Conservation (phyloP, 1,140 invertebrate species). For the Scaptodrosophila lebanonensis region DNA sequence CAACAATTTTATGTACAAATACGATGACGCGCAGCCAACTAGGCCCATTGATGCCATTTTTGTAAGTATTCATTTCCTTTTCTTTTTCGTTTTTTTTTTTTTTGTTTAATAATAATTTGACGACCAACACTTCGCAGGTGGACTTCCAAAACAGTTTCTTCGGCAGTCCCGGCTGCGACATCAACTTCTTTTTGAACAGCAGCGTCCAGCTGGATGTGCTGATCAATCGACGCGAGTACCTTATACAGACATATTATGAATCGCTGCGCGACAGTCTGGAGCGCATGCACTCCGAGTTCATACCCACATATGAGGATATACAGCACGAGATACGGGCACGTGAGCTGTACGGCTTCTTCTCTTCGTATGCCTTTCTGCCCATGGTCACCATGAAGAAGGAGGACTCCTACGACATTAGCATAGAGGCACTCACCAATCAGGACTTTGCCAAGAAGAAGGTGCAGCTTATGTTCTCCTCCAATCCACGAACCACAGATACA, state of each 20-base stretch:
- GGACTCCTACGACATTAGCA: conserved; percentile 64
- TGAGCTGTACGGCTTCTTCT: conserved; percentile 70
- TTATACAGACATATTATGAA: conserved; percentile 59
- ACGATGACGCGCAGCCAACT: conserved; percentile 58
- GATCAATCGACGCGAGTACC: conserved; percentile 58
- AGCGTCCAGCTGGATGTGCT: conserved; percentile 70
- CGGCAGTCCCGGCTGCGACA: conserved; percentile 71
- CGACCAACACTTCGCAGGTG: conserved; percentile 31
- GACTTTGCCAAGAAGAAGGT: conserved; percentile 72
- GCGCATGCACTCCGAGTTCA: conserved; percentile 46
- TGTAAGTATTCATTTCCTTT: conserved; percentile 36
- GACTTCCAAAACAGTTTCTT: conserved; percentile 74
- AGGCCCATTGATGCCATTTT: conserved; percentile 67
- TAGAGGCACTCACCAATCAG: conserved; percentile 57
- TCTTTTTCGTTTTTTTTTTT: not conserved
- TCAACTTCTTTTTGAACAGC: conserved; percentile 74
- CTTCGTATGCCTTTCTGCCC: conserved; percentile 65
- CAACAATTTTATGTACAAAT: conserved; percentile 80
- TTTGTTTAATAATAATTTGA: not conserved
- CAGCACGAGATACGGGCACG: conserved; percentile 52
- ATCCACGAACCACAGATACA: conserved; percentile 66
- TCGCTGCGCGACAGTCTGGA: conserved; percentile 53
- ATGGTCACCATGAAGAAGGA: conserved; percentile 75
- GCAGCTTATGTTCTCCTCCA: conserved; percentile 71
- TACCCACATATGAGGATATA: conserved; percentile 60